Evolutionary conservation across 2,797 vertebrate genomes (phyloP).

Genomic region (Ibycter americanus): DNA sequence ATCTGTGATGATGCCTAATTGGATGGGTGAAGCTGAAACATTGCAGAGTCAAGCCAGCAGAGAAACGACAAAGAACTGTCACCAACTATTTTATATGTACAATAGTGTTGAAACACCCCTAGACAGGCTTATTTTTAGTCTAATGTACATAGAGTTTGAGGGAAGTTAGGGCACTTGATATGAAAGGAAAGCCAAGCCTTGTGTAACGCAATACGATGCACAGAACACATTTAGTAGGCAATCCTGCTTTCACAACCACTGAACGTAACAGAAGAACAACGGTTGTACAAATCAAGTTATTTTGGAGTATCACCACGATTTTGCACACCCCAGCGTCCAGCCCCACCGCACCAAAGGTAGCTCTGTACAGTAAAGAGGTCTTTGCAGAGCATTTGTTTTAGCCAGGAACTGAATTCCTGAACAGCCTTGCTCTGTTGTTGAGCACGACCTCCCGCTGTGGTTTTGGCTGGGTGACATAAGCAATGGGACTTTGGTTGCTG

Average conservation of each 20-base stretch:
- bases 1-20: neutral
- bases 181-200: neutral
- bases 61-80: neutral
- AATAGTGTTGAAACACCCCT: neutral
- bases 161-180: neutral
- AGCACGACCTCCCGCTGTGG: neutral
- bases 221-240: neutral
- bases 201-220: neutral
- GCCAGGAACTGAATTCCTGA: neutral
- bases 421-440: neutral
- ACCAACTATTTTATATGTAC: neutral
- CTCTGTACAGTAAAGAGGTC: neutral
- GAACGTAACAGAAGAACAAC: fast-evolving
- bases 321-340: neutral
- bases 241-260: neutral
- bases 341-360: neutral
- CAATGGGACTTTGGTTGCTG: neutral
- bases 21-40: neutral
- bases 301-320: neutral
- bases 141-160: neutral
- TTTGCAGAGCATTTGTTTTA: neutral
- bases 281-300: neutral
- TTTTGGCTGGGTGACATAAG: neutral
- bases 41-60: neutral
- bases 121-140: neutral